Evolutionary conservation across 2,797 vertebrate genomes (phyloP).

Genomic region (Notolepis coatsorum): DNA sequence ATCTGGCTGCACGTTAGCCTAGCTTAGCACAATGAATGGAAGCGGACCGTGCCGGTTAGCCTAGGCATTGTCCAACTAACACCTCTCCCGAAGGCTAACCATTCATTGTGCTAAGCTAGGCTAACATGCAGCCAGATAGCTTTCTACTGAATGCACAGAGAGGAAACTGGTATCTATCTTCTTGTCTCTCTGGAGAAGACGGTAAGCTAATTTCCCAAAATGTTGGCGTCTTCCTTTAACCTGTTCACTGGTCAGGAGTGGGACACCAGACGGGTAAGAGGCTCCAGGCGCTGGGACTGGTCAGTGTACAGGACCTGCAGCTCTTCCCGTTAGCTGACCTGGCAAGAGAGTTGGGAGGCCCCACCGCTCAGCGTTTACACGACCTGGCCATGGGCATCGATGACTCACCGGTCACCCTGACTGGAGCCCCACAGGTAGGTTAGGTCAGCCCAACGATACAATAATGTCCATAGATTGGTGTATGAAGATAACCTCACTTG

Average conservation of each 20-base stretch:
- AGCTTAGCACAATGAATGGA: too few relatives aligned
- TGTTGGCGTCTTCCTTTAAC: background rate
- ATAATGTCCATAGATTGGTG: background rate
- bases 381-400: constrained; percentile 87
- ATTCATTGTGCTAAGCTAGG: too few relatives aligned
- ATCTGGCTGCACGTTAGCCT: too few relatives aligned
- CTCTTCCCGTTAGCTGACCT: constrained; percentile 74
- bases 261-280: constrained; percentile 86
- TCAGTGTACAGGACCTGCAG: constrained; percentile 83
- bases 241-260: constrained; percentile 79
- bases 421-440: constrained; percentile 89
- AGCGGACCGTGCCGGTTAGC: background rate
- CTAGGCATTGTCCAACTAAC: background rate
- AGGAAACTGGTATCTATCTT: too few relatives aligned
- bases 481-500: too few relatives aligned
- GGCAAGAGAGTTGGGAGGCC: constrained; percentile 83
- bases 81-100: too few relatives aligned
- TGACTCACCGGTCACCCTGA: constrained; percentile 82
- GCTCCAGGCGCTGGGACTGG: constrained; percentile 83
- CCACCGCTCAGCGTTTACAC: constrained; percentile 82
- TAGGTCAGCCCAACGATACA: background rate
- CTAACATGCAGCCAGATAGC: too few relatives aligned
- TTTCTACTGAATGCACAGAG: too few relatives aligned
- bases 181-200: too few relatives aligned
- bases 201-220: too few relatives aligned